Conservation (phyloP, 2,113 vertebrate species). For the Mystacornis crossleyi region DNA sequence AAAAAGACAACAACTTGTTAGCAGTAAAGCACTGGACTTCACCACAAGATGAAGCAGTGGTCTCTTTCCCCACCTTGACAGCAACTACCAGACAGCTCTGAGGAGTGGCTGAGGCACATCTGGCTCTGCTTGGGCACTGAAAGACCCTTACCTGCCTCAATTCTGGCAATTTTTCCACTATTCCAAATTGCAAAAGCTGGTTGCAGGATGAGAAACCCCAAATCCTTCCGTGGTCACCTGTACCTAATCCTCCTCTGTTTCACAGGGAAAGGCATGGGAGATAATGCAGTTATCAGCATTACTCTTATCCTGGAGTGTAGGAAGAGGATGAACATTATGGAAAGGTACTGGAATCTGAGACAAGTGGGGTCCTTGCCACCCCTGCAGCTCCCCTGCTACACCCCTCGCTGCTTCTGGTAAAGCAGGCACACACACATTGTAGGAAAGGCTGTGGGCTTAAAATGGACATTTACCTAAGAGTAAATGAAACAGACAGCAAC, state of each 20-base stretch:
- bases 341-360: neutral
- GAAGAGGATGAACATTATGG: neutral
- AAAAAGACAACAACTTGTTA: neutral
- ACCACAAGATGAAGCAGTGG: neutral
- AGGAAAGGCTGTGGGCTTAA: neutral
- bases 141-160: neutral
- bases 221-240: neutral
- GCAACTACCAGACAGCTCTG: neutral
- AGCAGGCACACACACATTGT: neutral
- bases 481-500: neutral
- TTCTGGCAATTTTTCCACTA: neutral
- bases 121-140: neutral
- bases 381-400: rapidly evolving
- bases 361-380: neutral
- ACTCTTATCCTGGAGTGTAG: neutral
- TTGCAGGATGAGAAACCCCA: neutral
- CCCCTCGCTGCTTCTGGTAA: neutral
- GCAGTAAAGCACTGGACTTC: neutral
- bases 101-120: neutral
- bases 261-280: neutral
- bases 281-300: neutral
- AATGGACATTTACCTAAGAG: neutral
- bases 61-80: neutral
- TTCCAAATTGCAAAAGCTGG: neutral
- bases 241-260: neutral